Conservation (phyloP, 2,888 invertebrate species). For the Spodoptera exigua region DNA sequence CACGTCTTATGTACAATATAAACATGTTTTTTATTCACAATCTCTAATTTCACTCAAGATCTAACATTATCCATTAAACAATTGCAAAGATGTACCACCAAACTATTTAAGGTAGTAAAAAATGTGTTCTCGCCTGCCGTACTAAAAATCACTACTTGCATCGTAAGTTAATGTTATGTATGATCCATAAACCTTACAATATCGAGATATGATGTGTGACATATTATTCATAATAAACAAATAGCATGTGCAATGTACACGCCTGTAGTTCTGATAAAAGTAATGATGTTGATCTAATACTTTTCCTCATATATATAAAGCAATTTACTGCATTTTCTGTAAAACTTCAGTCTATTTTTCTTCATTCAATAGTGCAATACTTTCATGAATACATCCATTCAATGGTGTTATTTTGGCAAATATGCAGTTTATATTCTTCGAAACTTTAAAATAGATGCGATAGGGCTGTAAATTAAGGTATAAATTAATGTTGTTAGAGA, state of each 20-base stretch:
- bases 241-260: constrained; percentile 16
- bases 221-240: constrained; percentile 22
- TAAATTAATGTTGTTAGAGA: constrained; percentile 73
- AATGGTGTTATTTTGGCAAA: constrained; percentile 78
- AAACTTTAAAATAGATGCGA: constrained; percentile 69
- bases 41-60: constrained; percentile 33
- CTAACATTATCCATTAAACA: constrained; percentile 15
- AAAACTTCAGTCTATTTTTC: constrained; percentile 38
- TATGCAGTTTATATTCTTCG: constrained; percentile 69
- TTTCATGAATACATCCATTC: constrained; percentile 72
- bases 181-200: constrained; percentile 19
- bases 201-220: constrained; percentile 30
- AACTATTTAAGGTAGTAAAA: constrained; percentile 23
- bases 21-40: constrained; percentile 38
- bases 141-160: constrained; percentile 21
- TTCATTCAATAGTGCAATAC: constrained; percentile 82
- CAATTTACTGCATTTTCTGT: constrained; percentile 30
- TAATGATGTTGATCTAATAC: constrained; percentile 8
- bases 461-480: constrained; percentile 84
- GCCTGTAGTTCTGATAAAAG: constrained; percentile 26
- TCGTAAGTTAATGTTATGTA: constrained; percentile 21
- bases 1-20: constrained; percentile 49
- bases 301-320: constrained; percentile 22
- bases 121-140: constrained; percentile 19
- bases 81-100: constrained; percentile 30